phyloP scores from a whole-genome alignment of 2,888 invertebrate species.

The Oxystoma pomonae region DNA sequence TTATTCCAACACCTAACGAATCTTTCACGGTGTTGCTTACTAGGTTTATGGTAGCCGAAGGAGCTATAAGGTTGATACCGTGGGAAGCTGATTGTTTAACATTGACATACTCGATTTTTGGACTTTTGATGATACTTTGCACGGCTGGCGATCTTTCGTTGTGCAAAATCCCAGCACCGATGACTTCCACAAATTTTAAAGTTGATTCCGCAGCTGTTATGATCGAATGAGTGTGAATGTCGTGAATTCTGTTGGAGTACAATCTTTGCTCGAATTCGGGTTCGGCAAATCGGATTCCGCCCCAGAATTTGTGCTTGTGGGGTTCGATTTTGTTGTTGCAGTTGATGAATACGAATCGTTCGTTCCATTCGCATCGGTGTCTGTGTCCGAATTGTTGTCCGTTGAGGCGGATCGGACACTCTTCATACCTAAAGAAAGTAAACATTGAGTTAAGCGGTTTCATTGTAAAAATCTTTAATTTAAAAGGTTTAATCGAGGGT shows the following conservation, averaged over 20 bases:
- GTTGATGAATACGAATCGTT: constrained; percentile 87
- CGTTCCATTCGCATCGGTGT: constrained; percentile 85
- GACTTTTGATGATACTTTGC: constrained; percentile 85
- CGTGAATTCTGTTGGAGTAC: constrained; percentile 77
- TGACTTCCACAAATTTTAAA: constrained; percentile 74
- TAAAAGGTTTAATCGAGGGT: no score
- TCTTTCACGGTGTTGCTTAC: constrained; percentile 71
- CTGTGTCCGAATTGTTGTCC: constrained; percentile 84
- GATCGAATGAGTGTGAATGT: constrained; percentile 72
- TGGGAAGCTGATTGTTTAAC: constrained; percentile 84
- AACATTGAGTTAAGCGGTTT: no score
- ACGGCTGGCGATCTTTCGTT: constrained; percentile 92
- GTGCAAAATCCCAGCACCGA: constrained; percentile 92
- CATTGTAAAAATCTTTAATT: no score
- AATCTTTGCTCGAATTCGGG: constrained; percentile 84
- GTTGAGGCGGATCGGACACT: constrained; percentile 84
- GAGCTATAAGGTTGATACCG: constrained; percentile 88
- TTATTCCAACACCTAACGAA: constrained; percentile 87
- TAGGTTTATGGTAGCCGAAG: constrained; percentile 75
- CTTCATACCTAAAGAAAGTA: constrained; percentile 59
- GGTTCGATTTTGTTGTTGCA: constrained; percentile 74
- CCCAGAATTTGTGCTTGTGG: constrained; percentile 70
- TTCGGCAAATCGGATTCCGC: constrained; percentile 89
- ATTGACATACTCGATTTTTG: constrained; percentile 74
- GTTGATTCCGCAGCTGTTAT: constrained; percentile 68